Evolutionary conservation across 2,113 vertebrate genomes (phyloP), one percentile per base, ranked within the genome.

Genomic region (Platichthys flesus): DNA sequence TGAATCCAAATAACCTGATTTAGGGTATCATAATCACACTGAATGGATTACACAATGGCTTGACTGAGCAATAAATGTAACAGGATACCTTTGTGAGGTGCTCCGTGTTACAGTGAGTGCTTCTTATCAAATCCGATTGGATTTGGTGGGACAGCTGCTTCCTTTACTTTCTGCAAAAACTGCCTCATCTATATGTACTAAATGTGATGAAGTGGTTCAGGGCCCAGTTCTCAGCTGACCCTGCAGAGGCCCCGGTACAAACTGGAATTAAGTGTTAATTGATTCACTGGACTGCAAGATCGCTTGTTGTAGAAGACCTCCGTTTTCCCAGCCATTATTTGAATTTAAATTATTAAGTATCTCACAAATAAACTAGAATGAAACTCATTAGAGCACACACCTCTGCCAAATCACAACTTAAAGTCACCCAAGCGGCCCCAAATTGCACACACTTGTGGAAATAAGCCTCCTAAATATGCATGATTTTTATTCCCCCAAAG

Each of bases 61-160:
- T 90, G 86, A 81, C 77, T 74, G 88, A 78, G 84, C 79, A 83
- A 67, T 75, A 78, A 85, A 71, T 81, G 90, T 85, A 95, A 95
- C 75, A 61, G 24, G 88, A 94, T 88, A 89, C 81, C 83, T 92
- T 85, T 71, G 85, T 65, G 83, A 90, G 85, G 84, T 84, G 87
- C 84, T 59, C 76, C 35, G 5, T 74, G 76, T 51, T 87, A 87
- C 70, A 77, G 54, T 81, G 85, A 91, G 91, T 90, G 90, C 92
- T n/a, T 88, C 82, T 88, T 84, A 88, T 85, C 74, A 86, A 76
- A 84, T 83, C 69, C 67, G 90, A 95, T 94, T 90, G 70, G 87
- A 94, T 94, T 92, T 86, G 78, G 74, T 77, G 82, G 85, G 92
- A 89, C 92, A 95, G 89, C 93, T 94, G 93, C 89, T 90, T 93